A percentile compares a stretch with the other conserved stretches of the same genome.
Conservation (phyloP, 2,888 invertebrate genomes). For the Eilema sororculum region DNA sequence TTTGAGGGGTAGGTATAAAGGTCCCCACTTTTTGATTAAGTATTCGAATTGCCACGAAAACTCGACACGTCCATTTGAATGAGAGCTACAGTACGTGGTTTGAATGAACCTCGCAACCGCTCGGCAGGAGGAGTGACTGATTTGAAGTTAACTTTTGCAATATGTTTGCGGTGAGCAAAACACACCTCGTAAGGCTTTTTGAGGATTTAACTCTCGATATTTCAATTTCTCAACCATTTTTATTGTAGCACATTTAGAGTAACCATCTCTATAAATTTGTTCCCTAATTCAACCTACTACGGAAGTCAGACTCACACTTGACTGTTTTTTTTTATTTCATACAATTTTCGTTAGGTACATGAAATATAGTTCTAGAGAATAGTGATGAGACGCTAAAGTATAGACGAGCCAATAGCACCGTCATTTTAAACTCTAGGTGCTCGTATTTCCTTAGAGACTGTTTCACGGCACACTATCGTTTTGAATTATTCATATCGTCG, state of each 20-base stretch:
- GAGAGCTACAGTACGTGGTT: conserved; percentile 63
- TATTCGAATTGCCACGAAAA: conserved; percentile 61
- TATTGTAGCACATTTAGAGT: background rate
- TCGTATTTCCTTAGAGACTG: conserved; percentile 80
- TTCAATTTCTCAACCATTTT: background rate
- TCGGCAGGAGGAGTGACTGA: conserved; percentile 46
- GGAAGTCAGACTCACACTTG: no score
- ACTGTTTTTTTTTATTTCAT: background rate
- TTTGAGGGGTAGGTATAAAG: conserved; percentile 52
- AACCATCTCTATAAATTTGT: no score
- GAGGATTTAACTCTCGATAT: conserved; percentile 3
- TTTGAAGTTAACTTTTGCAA: conserved; percentile 50
- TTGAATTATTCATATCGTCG: conserved; percentile 80
- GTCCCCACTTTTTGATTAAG: conserved; percentile 62
- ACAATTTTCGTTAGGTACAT: background rate
- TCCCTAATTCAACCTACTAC: no score
- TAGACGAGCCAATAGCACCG: conserved; percentile 56
- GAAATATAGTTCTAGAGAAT: conserved; percentile 14
- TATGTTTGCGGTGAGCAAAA: conserved; percentile 29
- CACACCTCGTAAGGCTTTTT: conserved; percentile 27
- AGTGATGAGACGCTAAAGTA: conserved; percentile 34
- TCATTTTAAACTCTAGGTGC: conserved; percentile 77
- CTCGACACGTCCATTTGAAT: conserved; percentile 66
- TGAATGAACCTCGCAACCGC: conserved; percentile 53
- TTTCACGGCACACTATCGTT: conserved; percentile 72